Conservation (phyloP, 2,113 vertebrate genomes). For the Eretmodus cyanostictus region DNA sequence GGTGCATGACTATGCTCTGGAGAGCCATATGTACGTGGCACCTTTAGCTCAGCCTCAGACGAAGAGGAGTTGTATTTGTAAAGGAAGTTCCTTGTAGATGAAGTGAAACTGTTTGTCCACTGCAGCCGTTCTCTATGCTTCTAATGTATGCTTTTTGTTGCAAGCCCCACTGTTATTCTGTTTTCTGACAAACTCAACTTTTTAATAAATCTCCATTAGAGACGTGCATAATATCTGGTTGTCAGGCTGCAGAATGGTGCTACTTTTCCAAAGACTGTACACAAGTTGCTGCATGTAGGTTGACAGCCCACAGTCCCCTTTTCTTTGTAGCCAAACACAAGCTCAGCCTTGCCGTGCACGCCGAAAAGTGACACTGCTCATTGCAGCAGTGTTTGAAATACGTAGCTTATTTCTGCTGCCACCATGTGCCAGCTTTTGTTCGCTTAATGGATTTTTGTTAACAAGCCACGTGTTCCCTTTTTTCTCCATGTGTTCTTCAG, state of each 20-base stretch:
- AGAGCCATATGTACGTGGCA: not conserved
- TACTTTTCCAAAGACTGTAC: not conserved
- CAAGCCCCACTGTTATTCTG: not conserved
- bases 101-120: not conserved
- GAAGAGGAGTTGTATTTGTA: not conserved
- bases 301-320: not conserved
- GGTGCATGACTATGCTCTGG: not conserved
- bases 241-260: not conserved
- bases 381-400: not conserved
- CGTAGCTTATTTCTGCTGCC: not conserved
- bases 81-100: not conserved
- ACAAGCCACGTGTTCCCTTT: not conserved
- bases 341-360: not conserved
- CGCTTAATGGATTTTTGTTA: not conserved
- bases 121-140: not conserved
- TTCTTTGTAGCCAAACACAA: not conserved
- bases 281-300: not conserved
- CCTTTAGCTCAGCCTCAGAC: not conserved
- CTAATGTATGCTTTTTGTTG: not conserved
- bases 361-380: not conserved
- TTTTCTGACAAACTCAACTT: not conserved
- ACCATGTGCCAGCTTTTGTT: not conserved
- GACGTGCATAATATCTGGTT: not conserved
- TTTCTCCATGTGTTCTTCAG: slow-evolving; percentile 59
- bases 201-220: not conserved